phyloP scores from a whole-genome alignment of 1,140 invertebrate species.

The Heliconius nattereri region DNA sequence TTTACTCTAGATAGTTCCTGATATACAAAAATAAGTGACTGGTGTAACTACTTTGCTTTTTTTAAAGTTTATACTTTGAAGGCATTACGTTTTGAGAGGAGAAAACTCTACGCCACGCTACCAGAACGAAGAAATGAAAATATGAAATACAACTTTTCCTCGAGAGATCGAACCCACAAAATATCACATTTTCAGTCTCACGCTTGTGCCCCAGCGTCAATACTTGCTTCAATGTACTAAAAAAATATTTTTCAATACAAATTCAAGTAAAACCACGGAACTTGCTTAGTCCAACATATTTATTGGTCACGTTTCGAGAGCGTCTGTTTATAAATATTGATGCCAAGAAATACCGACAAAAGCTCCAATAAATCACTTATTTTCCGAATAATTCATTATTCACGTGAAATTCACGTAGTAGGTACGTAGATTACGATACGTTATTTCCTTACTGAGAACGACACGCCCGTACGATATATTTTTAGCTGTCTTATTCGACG shows the following conservation, averaged over 20 bases:
- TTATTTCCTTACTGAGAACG: constrained; percentile 33
- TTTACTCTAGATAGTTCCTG: no score
- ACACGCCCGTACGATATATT: constrained; percentile 14
- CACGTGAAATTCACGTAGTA: constrained; percentile 23
- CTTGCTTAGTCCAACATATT: background rate
- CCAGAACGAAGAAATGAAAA: no score
- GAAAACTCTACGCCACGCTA: no score
- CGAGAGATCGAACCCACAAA: no score
- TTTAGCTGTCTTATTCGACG: constrained; percentile 22
- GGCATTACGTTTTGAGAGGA: no score
- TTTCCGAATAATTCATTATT: constrained; percentile 35
- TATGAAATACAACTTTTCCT: no score
- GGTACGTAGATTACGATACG: constrained; percentile 10
- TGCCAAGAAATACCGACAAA: constrained; percentile 17
- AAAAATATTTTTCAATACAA: background rate
- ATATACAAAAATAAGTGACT: no score
- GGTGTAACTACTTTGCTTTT: no score
- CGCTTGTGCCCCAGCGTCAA: no score
- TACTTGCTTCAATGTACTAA: no score
- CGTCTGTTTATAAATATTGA: constrained; percentile 11
- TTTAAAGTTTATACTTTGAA: no score
- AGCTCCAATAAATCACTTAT: constrained; percentile 28
- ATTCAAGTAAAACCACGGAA: background rate
- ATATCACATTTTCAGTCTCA: no score
- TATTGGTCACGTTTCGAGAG: background rate